Percentiles rank a stretch among this genome's conserved stretches.
phyloP scores from a whole-genome alignment of 2,113 vertebrate genomes.

The Corythaeola cristata region DNA sequence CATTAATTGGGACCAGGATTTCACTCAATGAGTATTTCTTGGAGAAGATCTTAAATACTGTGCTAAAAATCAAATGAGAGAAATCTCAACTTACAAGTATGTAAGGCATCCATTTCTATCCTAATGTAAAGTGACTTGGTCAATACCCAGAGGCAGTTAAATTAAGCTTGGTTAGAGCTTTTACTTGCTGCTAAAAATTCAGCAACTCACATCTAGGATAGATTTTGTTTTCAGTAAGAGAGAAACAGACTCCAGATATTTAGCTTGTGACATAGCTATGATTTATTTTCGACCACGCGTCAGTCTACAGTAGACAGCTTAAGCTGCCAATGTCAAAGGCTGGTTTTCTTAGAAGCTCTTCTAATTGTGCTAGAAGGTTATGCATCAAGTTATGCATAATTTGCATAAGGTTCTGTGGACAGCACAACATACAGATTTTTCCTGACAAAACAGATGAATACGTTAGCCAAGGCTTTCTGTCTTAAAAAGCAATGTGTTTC shows the following conservation, averaged over 20 bases:
- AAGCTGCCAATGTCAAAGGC: neutral
- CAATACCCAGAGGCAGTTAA: neutral
- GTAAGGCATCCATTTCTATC: neutral
- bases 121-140: neutral
- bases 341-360: neutral
- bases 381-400: fast-evolving
- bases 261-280: neutral
- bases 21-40: neutral
- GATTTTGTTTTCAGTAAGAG: neutral
- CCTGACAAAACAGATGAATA: neutral
- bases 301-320: neutral
- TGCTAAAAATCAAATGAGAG: neutral
- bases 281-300: neutral
- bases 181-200: conserved; percentile 8
- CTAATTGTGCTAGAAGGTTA: neutral
- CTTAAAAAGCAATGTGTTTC: neutral
- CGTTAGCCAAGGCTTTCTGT: neutral
- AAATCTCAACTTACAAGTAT: neutral
- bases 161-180: neutral
- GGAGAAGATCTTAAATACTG: neutral
- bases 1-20: neutral
- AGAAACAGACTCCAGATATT: neutral
- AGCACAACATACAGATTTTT: neutral
- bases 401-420: neutral
- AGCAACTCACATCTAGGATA: neutral